Percentiles rank a stretch among this genome's conserved stretches.
Evolutionary conservation across 2,888 invertebrate species (phyloP).

Genomic region (Labia minor): DNA sequence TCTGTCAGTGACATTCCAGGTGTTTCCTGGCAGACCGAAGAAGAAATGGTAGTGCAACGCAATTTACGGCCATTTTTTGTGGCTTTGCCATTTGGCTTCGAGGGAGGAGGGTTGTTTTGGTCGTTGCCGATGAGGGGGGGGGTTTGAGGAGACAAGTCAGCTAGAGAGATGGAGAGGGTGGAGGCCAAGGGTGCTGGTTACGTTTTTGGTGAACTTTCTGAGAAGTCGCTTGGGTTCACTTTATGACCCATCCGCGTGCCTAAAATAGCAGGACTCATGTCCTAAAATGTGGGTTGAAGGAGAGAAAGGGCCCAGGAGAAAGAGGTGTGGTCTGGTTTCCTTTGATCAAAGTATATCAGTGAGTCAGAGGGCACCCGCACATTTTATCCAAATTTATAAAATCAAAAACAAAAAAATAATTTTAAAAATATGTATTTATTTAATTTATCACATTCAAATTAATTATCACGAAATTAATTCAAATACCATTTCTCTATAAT

Average conservation of each 20-base stretch:
- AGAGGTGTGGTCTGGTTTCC: neutral
- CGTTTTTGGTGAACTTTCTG: constrained; percentile 3
- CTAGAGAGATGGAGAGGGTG: too few relatives aligned
- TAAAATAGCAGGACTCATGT: neutral
- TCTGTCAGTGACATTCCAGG: too few relatives aligned
- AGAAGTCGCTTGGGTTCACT: neutral
- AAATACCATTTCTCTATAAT: too few relatives aligned
- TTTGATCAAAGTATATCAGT: neutral
- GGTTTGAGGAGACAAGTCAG: too few relatives aligned
- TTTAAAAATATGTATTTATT: neutral
- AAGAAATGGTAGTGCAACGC: neutral
- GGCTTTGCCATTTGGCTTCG: neutral
- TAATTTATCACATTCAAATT: too few relatives aligned
- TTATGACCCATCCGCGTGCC: constrained; percentile 1
- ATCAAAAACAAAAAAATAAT: neutral
- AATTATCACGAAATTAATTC: too few relatives aligned
- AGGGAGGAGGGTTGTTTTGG: neutral
- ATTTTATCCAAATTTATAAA: neutral
- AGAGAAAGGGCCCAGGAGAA: neutral
- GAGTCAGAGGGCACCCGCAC: neutral
- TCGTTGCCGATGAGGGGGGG: neutral
- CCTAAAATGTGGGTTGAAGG: neutral
- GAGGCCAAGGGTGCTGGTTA: neutral
- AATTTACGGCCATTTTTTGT: neutral
- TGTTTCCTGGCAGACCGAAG: too few relatives aligned